Conservation (phyloP, 1,140 invertebrate genomes). For the Bombyx mori region ASM3026992v2 NC_085110.1:2117501-2118000, state of each 20-base stretch:
- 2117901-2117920: too few species aligned
- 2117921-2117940: too few species aligned
- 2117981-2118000: too few species aligned
- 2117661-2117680: slow-evolving; percentile 71
- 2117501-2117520: slow-evolving; percentile 65
- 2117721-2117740: slow-evolving; percentile 70
- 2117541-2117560: slow-evolving; percentile 38
- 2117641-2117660: slow-evolving; percentile 63
- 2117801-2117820: not conserved
- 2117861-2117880: too few species aligned
- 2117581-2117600: slow-evolving; percentile 36
- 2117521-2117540: slow-evolving; percentile 54
- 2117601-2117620: slow-evolving; percentile 67
- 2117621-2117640: slow-evolving; percentile 69
- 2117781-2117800: slow-evolving; percentile 21
- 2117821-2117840: slow-evolving; percentile 1
- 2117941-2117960: too few species aligned
- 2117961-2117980: too few species aligned
- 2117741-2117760: slow-evolving; percentile 56
- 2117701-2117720: slow-evolving; percentile 72
- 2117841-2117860: not conserved
- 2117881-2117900: too few species aligned
- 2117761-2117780: slow-evolving; percentile 44
- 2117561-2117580: slow-evolving; percentile 22
- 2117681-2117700: slow-evolving; percentile 66